These are phyloP conservation scores for Eilema caniola DNA, from an alignment of 2,888 invertebrate genomes.

Conservation along the genomic window DNA sequence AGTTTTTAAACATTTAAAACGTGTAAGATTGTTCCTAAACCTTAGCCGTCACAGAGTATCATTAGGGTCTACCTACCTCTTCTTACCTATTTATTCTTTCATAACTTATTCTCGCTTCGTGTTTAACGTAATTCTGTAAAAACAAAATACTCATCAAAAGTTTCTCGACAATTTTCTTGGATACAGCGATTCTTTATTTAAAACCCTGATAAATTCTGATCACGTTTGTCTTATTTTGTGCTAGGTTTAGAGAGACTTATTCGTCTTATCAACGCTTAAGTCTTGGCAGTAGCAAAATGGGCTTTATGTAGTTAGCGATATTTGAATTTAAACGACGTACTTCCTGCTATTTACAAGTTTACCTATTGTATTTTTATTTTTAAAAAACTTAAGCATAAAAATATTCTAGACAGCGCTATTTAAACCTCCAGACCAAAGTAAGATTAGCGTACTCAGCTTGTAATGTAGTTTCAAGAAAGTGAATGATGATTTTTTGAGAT, in stretches of 20 bases:
- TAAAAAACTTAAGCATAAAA: not conserved
- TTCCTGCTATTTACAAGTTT: not conserved
- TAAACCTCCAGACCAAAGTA: too few relatives aligned
- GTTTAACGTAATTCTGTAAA: constrained; percentile 5
- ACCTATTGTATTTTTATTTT: not conserved
- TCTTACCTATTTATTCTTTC: not conserved
- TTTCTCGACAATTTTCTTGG: constrained; percentile 2
- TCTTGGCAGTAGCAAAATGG: constrained; percentile 23
- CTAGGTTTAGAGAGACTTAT: constrained; percentile 33
- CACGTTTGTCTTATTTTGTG: constrained; percentile 38
- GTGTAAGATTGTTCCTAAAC: not conserved
- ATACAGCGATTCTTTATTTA: constrained; percentile 15
- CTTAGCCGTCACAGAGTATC: not conserved
- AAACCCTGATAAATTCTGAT: constrained; percentile 37
- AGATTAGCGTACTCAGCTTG: too few relatives aligned
- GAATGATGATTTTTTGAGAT: too few relatives aligned
- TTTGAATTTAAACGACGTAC: not conserved
- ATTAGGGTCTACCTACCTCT: not conserved
- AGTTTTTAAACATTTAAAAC: not conserved
- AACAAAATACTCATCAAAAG: constrained; percentile 12
- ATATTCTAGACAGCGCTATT: not conserved
- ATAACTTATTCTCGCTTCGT: not conserved
- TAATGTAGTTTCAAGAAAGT: too few relatives aligned
- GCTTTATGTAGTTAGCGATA: constrained; percentile 1
- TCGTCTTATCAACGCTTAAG: constrained; percentile 27